Evolutionary conservation across 1,140 invertebrate genomes (phyloP), one percentile per base, ranked within the genome.

Genomic region (Drosophila insularis): DNA sequence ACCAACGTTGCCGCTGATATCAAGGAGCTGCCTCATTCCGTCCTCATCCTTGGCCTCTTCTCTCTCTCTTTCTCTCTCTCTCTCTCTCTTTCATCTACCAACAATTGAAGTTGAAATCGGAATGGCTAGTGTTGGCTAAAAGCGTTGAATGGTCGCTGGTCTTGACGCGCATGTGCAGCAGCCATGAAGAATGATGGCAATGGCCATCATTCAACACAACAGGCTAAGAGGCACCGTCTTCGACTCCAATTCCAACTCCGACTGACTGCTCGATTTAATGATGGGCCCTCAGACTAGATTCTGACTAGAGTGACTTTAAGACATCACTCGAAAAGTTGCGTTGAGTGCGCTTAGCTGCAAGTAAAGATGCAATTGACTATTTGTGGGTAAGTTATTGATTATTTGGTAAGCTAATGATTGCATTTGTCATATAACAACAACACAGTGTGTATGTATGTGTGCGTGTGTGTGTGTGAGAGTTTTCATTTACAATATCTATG

Each of bases 221-320:
- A 6, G 27, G 4, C 27, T 27, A 27, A 5, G 27, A 27, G 27
- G 27, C 27, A 67, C 54, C 46, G 58, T 19, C 58, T 64, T 55
- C 67, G 71, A 69, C 78, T 73, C n/a, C n/a, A n/a, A n/a, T n/a
- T n/a, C n/a, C n/a, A 68, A 60, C 63, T 62, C 68, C 75, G 74
- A 67, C 67, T 75, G 84, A 75, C 80, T 89, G 81, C 78, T 73
- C 81, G 76, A 81, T 59, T 85, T 90, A 90, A 89, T 90, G 86
- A 90, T 79, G 67, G 78, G 61, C 61, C 27, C 43, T 17, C 27
- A 46, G 43, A 46, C 43, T 19, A 8, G 17, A 14, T 27, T 19
- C 17, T 46, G 5, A 46, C 14, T 46, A 6, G 14, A 7, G 14
- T 27, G 40, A 46, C 43, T 46, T 46, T 63, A 27, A 27, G 27